These are phyloP conservation scores for Epinephelus cyanopodus DNA, from an alignment of 2,113 vertebrate genomes.

Conservation along the genomic window DNA sequence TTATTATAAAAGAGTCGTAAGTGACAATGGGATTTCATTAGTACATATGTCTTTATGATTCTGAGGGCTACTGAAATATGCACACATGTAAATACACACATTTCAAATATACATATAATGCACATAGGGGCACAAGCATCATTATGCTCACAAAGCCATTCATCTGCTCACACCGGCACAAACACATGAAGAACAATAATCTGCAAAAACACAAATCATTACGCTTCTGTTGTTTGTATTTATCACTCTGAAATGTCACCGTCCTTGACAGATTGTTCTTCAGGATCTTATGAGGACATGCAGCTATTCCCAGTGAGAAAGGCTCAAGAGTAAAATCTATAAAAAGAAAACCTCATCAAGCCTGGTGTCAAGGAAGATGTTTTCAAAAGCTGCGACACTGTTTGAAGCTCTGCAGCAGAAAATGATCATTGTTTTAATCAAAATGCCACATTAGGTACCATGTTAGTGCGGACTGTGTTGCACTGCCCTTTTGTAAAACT, in stretches of 20 bases:
- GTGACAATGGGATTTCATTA: neutral
- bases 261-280: slow-evolving; percentile 28
- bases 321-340: slow-evolving; percentile 5
- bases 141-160: slow-evolving; percentile 7
- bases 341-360: slow-evolving; percentile 24
- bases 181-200: slow-evolving; percentile 14
- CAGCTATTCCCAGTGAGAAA: neutral
- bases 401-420: neutral
- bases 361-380: neutral
- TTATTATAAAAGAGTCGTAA: neutral
- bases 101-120: neutral
- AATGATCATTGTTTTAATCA: neutral
- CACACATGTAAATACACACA: neutral
- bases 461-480: neutral
- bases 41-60: slow-evolving; percentile 14
- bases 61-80: neutral
- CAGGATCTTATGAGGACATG: neutral
- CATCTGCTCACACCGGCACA: neutral
- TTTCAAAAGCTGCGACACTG: neutral
- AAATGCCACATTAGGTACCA: neutral
- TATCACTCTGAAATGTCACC: slow-evolving; percentile 14
- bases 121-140: neutral
- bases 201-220: neutral
- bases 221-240: neutral
- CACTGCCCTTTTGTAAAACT: neutral